Conservation (phyloP, 2,888 invertebrate species). For the Marasmarcha lunaedactyla region DNA sequence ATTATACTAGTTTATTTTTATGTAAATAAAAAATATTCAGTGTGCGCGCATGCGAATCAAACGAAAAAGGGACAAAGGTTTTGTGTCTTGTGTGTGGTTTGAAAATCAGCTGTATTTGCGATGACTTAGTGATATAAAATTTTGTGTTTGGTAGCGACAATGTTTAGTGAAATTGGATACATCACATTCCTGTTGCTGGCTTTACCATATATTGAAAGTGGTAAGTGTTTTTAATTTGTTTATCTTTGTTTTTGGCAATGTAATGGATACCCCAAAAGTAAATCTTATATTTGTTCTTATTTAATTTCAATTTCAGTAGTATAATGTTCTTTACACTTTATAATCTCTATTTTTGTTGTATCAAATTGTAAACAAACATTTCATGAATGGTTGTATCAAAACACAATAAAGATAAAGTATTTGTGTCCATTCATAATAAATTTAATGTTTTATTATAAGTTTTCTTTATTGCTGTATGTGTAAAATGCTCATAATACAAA, state of each 20-base stretch:
- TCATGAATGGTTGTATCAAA: too few species aligned
- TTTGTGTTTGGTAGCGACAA: slow-evolving; percentile 63
- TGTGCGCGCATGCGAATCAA: slow-evolving; percentile 69
- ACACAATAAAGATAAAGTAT: too few species aligned
- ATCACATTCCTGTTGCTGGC: slow-evolving; percentile 76
- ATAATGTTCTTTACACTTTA: too few species aligned
- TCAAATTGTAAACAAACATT: too few species aligned
- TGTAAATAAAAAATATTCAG: slow-evolving; percentile 67
- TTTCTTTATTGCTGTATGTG: too few species aligned
- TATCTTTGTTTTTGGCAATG: slow-evolving; percentile 1
- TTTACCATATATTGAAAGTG: slow-evolving; percentile 78
- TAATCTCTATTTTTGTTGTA: too few species aligned
- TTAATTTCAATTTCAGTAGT: slow-evolving; percentile 7
- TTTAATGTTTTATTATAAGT: too few species aligned
- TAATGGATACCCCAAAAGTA: too few species aligned
- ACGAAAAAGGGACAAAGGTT: slow-evolving; percentile 72
- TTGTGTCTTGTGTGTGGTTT: slow-evolving; percentile 52
- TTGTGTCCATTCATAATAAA: too few species aligned
- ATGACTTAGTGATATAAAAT: slow-evolving; percentile 66
- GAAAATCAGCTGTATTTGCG: slow-evolving; percentile 71
- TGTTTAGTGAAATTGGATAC: slow-evolving; percentile 76
- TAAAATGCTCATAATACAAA: too few species aligned
- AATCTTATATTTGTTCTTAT: too few species aligned
- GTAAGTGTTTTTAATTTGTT: slow-evolving; percentile 51
- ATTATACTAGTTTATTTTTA: slow-evolving; percentile 20